Evolutionary conservation across 2,888 invertebrate species (phyloP), one percentile per base, ranked within the genome.

Genomic region (Opisthograptis luteolata): DNA sequence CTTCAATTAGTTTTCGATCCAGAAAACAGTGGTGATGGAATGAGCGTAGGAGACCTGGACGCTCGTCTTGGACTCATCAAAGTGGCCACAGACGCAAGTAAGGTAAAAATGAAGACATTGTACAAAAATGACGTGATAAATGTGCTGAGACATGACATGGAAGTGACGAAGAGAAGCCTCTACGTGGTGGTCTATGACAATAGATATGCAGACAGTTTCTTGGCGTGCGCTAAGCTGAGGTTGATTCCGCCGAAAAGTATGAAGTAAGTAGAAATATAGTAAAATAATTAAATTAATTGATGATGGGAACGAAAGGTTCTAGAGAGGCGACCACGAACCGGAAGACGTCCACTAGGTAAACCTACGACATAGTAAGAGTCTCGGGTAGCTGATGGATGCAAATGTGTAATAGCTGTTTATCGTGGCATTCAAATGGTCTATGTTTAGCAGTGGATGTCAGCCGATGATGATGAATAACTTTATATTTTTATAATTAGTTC

Each of bases 1-100:
- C 86, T 98, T 3, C 96, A 97, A 76, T 84, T 95, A 20, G 93
- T 97, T 0, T 97, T 96, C 68, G 96, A 97, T 87, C 97, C 97
- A 0, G 93, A 95, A 55, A 94, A 95, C 55, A 91, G 91, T 35
- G 94, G 94, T 0, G 84, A 91, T 8, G 94, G 93, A 0, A 92
- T 93, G 75, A 93, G 94, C 19, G 93, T 95, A 3, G 97, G 97
- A 0, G 97, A 97, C 72, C 81, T 98, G 54, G 96, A 96, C 62
- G 84, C 87, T 1, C 92, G 96, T 43, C 79, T 97, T 10, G 97
- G 97, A 5, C 92, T 94, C 62, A 89, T 97, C 15, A 94, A 94
- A 66, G 93, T 96, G 10, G 94, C 95, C 0, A 92, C 92, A 2
- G 92, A 94, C 66, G 93, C 93, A 0, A 86, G 91, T 35, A 85